Conservation (phyloP, 92 coral and sea anemone genomes). For the Epizoanthus ramosus region DNA sequence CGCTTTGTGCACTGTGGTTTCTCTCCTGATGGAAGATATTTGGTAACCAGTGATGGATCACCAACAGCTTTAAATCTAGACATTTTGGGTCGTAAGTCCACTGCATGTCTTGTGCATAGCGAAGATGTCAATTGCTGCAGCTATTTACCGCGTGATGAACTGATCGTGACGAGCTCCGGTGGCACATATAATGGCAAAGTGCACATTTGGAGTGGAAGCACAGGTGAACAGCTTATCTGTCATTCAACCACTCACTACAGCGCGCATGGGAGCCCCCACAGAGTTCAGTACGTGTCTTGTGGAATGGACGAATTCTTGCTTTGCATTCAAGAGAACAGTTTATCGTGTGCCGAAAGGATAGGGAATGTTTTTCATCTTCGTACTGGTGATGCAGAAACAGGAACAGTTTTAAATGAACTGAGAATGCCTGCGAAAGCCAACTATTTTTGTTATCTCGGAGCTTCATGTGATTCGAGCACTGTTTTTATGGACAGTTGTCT, state of each 20-base stretch:
- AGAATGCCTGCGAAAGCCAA: neutral
- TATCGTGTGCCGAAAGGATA: conserved; percentile 9
- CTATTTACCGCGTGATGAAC: conserved; percentile 3
- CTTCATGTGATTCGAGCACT: conserved; percentile 5
- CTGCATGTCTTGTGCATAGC: neutral
- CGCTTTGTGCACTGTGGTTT: neutral
- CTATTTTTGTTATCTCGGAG: conserved; percentile 3
- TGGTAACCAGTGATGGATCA: neutral
- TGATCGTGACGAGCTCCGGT: neutral
- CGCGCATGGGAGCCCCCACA: no score
- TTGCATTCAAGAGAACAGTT: neutral
- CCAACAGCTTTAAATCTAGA: neutral
- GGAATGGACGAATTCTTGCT: neutral
- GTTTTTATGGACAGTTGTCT: conserved; percentile 7
- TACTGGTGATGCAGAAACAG: neutral
- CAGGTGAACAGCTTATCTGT: neutral
- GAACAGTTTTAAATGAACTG: neutral
- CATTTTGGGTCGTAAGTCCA: neutral
- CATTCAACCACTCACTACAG: neutral
- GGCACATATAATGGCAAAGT: neutral
- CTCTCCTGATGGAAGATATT: conserved; percentile 13
- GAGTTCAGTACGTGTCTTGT: neutral
- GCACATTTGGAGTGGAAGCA: conserved; percentile 5
- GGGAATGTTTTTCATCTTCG: neutral
- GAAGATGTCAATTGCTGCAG: neutral